Evolutionary conservation across 2,113 vertebrate genomes (phyloP).

Genomic region (Camelus dromedarius): DNA sequence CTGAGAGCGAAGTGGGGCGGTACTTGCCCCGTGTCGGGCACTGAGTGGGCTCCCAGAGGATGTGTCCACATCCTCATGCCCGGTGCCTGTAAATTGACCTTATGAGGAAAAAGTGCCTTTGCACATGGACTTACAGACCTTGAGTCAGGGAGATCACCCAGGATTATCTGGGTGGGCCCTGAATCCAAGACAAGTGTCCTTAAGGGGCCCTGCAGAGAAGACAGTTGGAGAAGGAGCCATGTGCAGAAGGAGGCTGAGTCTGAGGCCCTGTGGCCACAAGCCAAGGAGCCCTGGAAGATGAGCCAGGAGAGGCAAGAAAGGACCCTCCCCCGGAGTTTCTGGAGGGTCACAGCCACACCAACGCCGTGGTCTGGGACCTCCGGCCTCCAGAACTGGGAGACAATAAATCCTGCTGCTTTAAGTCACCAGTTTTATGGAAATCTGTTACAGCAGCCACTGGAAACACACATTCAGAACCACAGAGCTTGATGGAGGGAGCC

Average conservation of each 20-base stretch:
- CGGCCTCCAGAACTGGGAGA: background rate
- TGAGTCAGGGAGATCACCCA: too few species aligned
- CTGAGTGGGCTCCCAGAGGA: background rate
- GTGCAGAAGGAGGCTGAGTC: background rate
- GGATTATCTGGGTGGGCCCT: background rate
- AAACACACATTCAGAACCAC: accelerated
- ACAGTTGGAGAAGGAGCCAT: too few species aligned
- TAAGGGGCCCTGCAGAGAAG: background rate
- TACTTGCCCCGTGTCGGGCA: background rate
- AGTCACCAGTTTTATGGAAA: accelerated
- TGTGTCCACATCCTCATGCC: accelerated
- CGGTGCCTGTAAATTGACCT: background rate
- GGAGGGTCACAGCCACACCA: accelerated
- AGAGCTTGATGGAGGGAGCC: accelerated
- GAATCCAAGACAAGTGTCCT: background rate
- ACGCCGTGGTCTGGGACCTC: background rate
- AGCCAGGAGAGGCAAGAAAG: background rate
- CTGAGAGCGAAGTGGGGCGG: too few species aligned
- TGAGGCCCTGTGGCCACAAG: too few species aligned
- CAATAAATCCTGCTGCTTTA: too few species aligned
- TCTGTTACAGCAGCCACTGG: background rate
- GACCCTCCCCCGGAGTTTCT: accelerated
- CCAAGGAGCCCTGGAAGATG: background rate
- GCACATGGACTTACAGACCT: background rate
- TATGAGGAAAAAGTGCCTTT: background rate